Conservation (phyloP, 2,113 vertebrate species). For the Stigmatopora nigra region DNA sequence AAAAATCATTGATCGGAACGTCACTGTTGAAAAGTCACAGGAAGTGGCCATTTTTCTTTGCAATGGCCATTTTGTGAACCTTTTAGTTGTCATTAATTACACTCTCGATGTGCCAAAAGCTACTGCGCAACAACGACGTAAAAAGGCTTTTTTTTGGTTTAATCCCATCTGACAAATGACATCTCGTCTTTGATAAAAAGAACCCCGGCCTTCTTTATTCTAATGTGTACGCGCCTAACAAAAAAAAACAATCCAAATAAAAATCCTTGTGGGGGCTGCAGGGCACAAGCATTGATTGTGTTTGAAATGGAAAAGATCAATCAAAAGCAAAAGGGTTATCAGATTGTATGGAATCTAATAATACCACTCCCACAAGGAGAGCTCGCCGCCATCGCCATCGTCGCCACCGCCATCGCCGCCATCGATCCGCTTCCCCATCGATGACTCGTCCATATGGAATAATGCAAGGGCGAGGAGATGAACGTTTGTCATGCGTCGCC, state of each 20-base stretch:
- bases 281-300: conserved; percentile 56
- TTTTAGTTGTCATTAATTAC: conserved; percentile 45
- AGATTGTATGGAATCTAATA: conserved; percentile 72
- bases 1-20: no score
- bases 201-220: conserved; percentile 4
- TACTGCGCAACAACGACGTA: conserved; percentile 35
- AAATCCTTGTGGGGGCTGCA: conserved; percentile 39
- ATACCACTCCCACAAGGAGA: conserved; percentile 59
- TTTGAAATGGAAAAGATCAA: conserved; percentile 67
- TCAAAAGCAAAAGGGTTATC: conserved; percentile 69
- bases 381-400: conserved; percentile 59
- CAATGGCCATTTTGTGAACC: neutral
- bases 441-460: conserved; percentile 44
- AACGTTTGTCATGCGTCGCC: conserved; percentile 50
- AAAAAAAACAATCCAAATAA: conserved; percentile 2
- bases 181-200: conserved; percentile 1
- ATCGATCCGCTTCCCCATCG: conserved; percentile 63
- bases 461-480: conserved; percentile 45
- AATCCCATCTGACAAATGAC: conserved; percentile 27
- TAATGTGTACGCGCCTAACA: neutral
- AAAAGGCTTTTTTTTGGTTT: conserved; percentile 13
- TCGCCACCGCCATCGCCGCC: conserved; percentile 47
- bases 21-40: neutral
- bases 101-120: conserved; percentile 34
- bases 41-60: neutral